These are phyloP conservation scores for Pseudolaguvia tuberculata DNA, from an alignment of 2,113 vertebrate species.

Conservation along the genomic window DNA sequence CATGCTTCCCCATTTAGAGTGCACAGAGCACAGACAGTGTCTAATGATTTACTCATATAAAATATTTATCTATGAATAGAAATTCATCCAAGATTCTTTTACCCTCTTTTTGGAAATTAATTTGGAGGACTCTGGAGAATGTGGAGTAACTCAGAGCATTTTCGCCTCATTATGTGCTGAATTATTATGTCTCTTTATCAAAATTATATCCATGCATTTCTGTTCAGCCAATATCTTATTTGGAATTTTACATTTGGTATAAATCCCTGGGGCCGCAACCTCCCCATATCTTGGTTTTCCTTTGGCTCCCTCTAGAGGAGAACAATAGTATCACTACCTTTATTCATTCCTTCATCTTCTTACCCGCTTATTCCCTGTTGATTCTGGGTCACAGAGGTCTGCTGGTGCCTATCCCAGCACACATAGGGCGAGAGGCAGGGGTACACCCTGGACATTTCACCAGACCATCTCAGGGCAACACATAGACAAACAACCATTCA, in stretches of 20 bases:
- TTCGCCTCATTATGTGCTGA: background rate
- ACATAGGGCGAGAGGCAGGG: too few relatives aligned
- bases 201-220: conserved; percentile 13
- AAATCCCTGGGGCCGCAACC: too few relatives aligned
- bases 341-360: too few relatives aligned
- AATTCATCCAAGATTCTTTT: conserved; percentile 14
- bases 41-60: conserved; percentile 47
- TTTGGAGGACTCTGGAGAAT: conserved; percentile 17
- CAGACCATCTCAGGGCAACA: too few relatives aligned
- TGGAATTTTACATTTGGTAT: background rate
- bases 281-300: too few relatives aligned
- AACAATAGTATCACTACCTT: too few relatives aligned
- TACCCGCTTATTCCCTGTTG: too few relatives aligned
- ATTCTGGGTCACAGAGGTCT: too few relatives aligned
- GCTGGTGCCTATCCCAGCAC: too few relatives aligned
- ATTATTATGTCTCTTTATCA: background rate
- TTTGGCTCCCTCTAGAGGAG: too few relatives aligned
- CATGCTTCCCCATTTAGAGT: conserved; percentile 26
- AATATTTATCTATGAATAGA: conserved; percentile 32
- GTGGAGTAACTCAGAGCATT: conserved; percentile 15
- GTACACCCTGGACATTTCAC: too few relatives aligned
- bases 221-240: background rate
- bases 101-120: conserved; percentile 16
- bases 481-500: too few relatives aligned
- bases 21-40: conserved; percentile 35